Evolutionary conservation across 2,888 invertebrate genomes (phyloP).

Genomic region (Drosophila peninsularis): DNA sequence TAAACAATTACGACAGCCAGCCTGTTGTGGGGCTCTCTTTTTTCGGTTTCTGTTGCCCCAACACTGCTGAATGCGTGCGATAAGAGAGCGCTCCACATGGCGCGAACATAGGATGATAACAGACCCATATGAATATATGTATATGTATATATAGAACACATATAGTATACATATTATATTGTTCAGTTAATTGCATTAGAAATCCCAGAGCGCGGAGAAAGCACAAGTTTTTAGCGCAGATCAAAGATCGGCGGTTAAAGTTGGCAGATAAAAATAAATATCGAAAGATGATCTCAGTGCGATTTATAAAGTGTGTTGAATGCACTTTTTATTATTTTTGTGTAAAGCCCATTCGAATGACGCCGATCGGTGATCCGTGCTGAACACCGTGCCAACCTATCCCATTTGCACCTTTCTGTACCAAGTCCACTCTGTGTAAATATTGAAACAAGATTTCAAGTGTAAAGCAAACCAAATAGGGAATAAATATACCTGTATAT

Average conservation of each 20-base stretch:
- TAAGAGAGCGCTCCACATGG: conserved; percentile 17
- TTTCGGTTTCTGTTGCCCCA: conserved; percentile 4
- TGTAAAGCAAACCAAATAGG: conserved; percentile 37
- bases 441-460: conserved; percentile 55
- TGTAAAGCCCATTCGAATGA: neutral
- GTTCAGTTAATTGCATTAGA: conserved; percentile 2
- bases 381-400: conserved; percentile 56
- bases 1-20: conserved; percentile 59
- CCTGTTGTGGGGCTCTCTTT: neutral
- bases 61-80: conserved; percentile 18
- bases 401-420: conserved; percentile 16
- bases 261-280: conserved; percentile 28
- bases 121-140: neutral
- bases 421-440: conserved; percentile 42
- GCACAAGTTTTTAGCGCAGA: conserved; percentile 12
- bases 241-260: conserved; percentile 9
- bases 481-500: neutral
- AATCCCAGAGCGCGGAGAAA: conserved; percentile 14
- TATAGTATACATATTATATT: neutral
- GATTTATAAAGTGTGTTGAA: neutral
- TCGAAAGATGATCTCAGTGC: conserved; percentile 36
- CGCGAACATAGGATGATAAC: conserved; percentile 24
- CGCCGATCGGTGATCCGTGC: neutral
- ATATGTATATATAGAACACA: neutral
- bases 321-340: conserved; percentile 1